Evolutionary conservation across 2,888 invertebrate genomes (phyloP).

Genomic region (Drosophila eohydei): DNA sequence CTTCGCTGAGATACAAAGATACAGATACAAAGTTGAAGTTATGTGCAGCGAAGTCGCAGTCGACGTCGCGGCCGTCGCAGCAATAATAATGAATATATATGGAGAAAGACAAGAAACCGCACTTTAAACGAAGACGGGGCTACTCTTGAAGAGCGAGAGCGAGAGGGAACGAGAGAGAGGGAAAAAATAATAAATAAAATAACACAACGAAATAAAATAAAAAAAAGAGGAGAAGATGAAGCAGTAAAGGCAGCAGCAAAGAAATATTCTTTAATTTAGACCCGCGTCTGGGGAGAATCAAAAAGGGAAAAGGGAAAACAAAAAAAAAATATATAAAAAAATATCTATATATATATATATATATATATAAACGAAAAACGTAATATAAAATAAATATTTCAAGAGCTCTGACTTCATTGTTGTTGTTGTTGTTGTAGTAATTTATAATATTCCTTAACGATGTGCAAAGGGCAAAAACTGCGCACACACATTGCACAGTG

Average conservation of each 20-base stretch:
- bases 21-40: slow-evolving; percentile 80
- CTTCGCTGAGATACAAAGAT: slow-evolving; percentile 64
- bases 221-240: slow-evolving; percentile 33
- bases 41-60: slow-evolving; percentile 63
- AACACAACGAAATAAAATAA: slow-evolving; percentile 65
- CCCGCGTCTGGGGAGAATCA: slow-evolving; percentile 47
- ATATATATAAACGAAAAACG: slow-evolving; percentile 44
- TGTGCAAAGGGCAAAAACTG: slow-evolving; percentile 78
- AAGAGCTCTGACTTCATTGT: slow-evolving; percentile 57
- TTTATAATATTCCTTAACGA: slow-evolving; percentile 84
- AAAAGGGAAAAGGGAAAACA: slow-evolving; percentile 43
- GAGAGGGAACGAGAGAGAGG: not conserved
- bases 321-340: slow-evolving; percentile 39
- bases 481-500: slow-evolving; percentile 57
- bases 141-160: slow-evolving; percentile 30
- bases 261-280: slow-evolving; percentile 82
- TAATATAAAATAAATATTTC: slow-evolving; percentile 81
- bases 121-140: slow-evolving; percentile 75
- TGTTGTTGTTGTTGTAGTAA: slow-evolving; percentile 75
- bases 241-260: slow-evolving; percentile 37
- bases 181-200: slow-evolving; percentile 72
- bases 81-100: slow-evolving; percentile 80
- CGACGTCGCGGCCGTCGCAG: slow-evolving; percentile 56
- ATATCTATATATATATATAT: slow-evolving; percentile 18
- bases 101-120: slow-evolving; percentile 79